A percentile compares a stretch with the other conserved stretches of the same genome.
phyloP scores from a whole-genome alignment of 2,797 vertebrate genomes.

The Synaphobranchus kaupii region DNA sequence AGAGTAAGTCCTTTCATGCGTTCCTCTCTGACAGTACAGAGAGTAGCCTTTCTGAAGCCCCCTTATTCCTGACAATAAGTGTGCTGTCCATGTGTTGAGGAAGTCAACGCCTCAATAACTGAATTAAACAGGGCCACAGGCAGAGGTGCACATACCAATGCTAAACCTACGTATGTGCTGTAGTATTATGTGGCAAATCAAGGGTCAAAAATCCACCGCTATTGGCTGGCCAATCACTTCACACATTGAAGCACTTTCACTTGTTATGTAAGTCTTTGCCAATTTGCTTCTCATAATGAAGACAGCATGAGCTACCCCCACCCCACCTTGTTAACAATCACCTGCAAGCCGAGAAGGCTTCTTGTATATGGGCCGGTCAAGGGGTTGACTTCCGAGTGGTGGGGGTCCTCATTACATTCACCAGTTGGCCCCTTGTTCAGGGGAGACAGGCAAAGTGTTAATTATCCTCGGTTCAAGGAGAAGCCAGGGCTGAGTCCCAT shows the following conservation, averaged over 20 bases:
- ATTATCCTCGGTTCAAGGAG: slow-evolving; percentile 24
- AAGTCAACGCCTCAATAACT: background rate
- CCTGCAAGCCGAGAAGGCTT: slow-evolving; percentile 7
- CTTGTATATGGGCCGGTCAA: background rate
- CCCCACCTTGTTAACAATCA: background rate
- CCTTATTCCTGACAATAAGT: background rate
- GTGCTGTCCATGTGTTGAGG: background rate
- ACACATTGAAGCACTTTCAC: slow-evolving; percentile 28
- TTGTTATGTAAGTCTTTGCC: background rate
- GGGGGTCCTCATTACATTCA: slow-evolving; percentile 28
- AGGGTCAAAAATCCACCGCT: background rate
- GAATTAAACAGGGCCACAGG: background rate
- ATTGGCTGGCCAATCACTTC: background rate
- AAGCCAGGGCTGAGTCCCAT: slow-evolving; percentile 6
- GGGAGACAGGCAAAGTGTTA: slow-evolving; percentile 17
- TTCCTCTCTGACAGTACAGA: slow-evolving; percentile 1
- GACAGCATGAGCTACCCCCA: background rate
- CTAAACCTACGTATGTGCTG: background rate
- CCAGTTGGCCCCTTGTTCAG: slow-evolving; percentile 15
- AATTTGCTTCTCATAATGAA: slow-evolving; percentile 15
- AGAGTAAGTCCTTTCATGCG: background rate
- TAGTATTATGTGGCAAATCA: background rate
- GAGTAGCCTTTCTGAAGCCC: background rate
- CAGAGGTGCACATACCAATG: background rate
- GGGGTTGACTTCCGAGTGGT: slow-evolving; percentile 2